phyloP scores from a whole-genome alignment of 1,140 invertebrate genomes.

The Papilio helenus region DNA sequence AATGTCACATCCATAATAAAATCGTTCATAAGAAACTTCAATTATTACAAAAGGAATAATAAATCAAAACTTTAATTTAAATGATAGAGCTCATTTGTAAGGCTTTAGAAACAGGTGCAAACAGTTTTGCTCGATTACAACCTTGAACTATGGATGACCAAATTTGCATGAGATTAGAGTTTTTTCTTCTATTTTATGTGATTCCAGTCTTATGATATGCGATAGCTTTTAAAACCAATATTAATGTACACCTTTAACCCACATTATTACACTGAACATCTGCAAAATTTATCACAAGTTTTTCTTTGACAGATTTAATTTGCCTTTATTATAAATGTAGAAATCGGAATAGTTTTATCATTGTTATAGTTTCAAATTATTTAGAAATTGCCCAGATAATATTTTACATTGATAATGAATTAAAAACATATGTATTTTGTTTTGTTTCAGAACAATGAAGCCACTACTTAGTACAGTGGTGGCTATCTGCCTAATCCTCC shows the following conservation, averaged over 20 bases:
- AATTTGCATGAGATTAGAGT: conserved; percentile 24
- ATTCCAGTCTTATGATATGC: not conserved
- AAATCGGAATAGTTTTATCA: too few species aligned
- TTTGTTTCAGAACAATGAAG: conserved; percentile 80
- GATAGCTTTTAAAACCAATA: not conserved
- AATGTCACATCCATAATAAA: not conserved
- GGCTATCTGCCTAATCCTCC: conserved; percentile 64
- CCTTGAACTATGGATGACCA: conserved; percentile 31
- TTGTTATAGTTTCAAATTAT: not conserved
- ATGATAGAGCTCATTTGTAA: not conserved
- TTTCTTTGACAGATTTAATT: not conserved
- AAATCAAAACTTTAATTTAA: conserved; percentile 20
- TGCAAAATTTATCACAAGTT: not conserved
- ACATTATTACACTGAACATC: not conserved
- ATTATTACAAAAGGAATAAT: not conserved
- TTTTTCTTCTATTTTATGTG: not conserved
- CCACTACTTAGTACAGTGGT: conserved; percentile 73
- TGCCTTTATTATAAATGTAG: not conserved
- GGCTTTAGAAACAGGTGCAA: not conserved
- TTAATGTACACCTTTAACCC: conserved; percentile 4
- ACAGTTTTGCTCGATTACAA: not conserved
- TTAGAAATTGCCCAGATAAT: not conserved
- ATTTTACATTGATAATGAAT: not conserved
- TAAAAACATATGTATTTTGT: not conserved
- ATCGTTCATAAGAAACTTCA: not conserved